A percentile compares a stretch with the other conserved stretches of the same genome.
Evolutionary conservation across 2,888 invertebrate genomes (phyloP).

Genomic region (Athalia rosae): DNA sequence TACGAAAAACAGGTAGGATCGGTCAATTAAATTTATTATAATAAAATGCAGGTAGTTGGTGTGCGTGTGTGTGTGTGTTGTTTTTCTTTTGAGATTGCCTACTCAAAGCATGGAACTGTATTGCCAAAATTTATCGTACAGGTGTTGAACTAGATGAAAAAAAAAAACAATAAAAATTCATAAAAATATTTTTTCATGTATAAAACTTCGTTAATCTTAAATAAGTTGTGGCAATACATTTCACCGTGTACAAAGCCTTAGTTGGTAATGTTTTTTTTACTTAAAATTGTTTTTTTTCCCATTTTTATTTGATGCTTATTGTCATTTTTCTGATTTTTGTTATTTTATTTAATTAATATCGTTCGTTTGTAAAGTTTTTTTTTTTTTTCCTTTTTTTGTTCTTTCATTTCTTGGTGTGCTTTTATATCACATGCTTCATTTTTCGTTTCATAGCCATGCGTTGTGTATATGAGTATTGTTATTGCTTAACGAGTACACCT

Average conservation of each 20-base stretch:
- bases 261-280: conserved; percentile 33
- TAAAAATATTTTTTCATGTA: neutral
- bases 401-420: conserved; percentile 46
- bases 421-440: conserved; percentile 25
- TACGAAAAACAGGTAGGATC: conserved; percentile 92
- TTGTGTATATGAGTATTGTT: too few relatives aligned
- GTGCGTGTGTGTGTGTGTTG: too few relatives aligned
- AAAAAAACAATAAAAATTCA: neutral
- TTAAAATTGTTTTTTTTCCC: neutral
- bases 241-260: conserved; percentile 33
- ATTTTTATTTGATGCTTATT: too few relatives aligned
- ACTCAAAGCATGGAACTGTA: conserved; percentile 63
- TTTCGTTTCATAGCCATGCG: neutral
- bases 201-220: neutral
- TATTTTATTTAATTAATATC: too few relatives aligned
- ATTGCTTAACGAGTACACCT: too few relatives aligned
- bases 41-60: neutral
- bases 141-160: neutral
- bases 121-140: conserved; percentile 30
- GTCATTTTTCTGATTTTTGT: too few relatives aligned
- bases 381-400: conserved; percentile 37
- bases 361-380: conserved; percentile 15
- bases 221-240: conserved; percentile 42
- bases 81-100: conserved; percentile 62
- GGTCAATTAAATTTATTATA: neutral